phyloP scores from a whole-genome alignment of 2,888 invertebrate species.

The Apamea monoglypha region DNA sequence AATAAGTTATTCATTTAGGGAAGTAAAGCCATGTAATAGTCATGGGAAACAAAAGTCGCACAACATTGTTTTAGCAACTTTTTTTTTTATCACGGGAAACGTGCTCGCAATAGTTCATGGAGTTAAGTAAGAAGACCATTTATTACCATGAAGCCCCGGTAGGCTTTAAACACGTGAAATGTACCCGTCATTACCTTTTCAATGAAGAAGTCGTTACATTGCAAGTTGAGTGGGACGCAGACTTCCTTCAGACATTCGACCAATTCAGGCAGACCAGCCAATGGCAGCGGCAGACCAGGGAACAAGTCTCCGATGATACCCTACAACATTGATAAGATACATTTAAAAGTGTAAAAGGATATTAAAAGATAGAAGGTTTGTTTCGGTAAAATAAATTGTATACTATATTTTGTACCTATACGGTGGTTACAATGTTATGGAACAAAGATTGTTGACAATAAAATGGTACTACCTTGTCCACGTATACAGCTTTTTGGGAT shows the following conservation, averaged over 20 bases:
- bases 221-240: constrained; percentile 94
- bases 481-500: background rate
- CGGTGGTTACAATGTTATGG: background rate
- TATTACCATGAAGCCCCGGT: background rate
- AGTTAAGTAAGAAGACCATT: background rate
- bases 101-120: too few species aligned
- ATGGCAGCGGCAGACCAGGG: constrained; percentile 95
- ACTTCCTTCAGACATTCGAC: constrained; percentile 89
- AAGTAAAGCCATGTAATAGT: background rate
- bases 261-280: constrained; percentile 93
- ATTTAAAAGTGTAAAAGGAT: background rate
- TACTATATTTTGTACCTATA: background rate
- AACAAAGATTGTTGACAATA: background rate
- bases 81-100: background rate
- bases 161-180: background rate
- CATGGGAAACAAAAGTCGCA: background rate
- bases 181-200: constrained; percentile 90
- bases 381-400: background rate
- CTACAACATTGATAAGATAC: constrained; percentile 72
- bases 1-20: background rate
- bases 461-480: background rate
- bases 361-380: background rate
- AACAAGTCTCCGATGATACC: constrained; percentile 98
- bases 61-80: background rate
- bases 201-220: constrained; percentile 95